A percentile compares a stretch with the other conserved stretches of the same genome.
These are phyloP conservation scores for Hypotaenidia okinawae DNA, from an alignment of 2,797 vertebrate species.

Conservation along the genomic window DNA sequence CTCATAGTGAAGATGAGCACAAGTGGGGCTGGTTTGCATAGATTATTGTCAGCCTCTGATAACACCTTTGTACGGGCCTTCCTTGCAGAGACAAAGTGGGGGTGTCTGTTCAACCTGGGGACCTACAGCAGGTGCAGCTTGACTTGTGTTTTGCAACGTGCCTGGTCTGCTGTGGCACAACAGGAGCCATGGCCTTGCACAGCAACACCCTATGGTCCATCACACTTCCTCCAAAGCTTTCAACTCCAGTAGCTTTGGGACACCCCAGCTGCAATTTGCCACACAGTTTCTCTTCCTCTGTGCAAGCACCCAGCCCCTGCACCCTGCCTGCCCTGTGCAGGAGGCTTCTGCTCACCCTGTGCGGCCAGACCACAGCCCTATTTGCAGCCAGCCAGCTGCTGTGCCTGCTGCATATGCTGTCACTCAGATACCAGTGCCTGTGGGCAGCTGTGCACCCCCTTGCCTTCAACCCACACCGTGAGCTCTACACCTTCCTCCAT, in stretches of 20 bases:
- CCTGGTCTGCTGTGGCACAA: neutral
- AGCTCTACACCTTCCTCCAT: neutral
- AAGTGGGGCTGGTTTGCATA: neutral
- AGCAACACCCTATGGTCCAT: neutral
- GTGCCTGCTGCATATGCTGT: fast-evolving
- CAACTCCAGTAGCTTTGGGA: fast-evolving
- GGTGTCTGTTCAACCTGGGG: neutral
- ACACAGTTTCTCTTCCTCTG: neutral
- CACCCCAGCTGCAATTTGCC: neutral
- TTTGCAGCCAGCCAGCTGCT: fast-evolving
- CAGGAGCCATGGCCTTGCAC: fast-evolving
- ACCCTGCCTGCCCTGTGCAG: neutral
- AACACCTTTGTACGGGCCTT: neutral
- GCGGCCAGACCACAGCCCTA: fast-evolving
- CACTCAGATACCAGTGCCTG: fast-evolving
- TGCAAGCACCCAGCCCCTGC: neutral
- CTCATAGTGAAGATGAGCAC: neutral
- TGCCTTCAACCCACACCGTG: fast-evolving
- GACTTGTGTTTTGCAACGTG: fast-evolving
- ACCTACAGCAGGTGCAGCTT: neutral
- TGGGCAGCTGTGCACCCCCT: fast-evolving
- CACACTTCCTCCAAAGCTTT: neutral
- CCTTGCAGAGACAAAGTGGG: neutral
- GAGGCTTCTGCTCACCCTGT: neutral
- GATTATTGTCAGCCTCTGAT: neutral